Conservation (phyloP, 2,113 vertebrate species). For the Halichoerus grypus region DNA sequence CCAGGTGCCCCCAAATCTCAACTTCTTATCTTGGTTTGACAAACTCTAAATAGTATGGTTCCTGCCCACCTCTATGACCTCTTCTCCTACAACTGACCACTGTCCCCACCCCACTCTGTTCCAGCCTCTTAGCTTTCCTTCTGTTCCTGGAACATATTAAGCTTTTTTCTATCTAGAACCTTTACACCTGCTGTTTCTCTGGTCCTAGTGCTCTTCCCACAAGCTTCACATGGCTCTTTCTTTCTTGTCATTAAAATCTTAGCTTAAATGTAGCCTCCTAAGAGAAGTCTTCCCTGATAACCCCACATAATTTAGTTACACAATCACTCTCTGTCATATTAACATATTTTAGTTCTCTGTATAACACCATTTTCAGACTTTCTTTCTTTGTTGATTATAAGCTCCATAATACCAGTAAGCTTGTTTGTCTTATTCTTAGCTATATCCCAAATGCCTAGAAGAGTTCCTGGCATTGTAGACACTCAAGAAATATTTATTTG, state of each 20-base stretch:
- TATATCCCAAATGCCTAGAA: background rate
- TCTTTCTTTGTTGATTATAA: background rate
- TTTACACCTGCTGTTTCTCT: background rate
- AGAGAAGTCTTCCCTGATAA: background rate
- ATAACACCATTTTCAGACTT: background rate
- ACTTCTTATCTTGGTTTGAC: background rate
- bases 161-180: background rate
- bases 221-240: background rate
- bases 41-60: background rate
- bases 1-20: background rate
- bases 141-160: background rate
- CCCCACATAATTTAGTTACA: background rate
- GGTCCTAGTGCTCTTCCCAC: background rate
- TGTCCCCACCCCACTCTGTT: background rate
- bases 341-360: background rate
- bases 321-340: background rate
- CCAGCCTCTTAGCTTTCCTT: background rate
- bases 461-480: background rate
- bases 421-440: background rate
- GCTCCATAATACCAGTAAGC: background rate
- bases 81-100: background rate
- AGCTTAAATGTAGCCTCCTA: background rate
- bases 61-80: background rate
- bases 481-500: slow-evolving; percentile 3
- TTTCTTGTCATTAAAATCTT: background rate